Evolutionary conservation across 2,797 vertebrate species (phyloP), one percentile per base, ranked within the genome.

Genomic region (Pyrocephalus nanus): DNA sequence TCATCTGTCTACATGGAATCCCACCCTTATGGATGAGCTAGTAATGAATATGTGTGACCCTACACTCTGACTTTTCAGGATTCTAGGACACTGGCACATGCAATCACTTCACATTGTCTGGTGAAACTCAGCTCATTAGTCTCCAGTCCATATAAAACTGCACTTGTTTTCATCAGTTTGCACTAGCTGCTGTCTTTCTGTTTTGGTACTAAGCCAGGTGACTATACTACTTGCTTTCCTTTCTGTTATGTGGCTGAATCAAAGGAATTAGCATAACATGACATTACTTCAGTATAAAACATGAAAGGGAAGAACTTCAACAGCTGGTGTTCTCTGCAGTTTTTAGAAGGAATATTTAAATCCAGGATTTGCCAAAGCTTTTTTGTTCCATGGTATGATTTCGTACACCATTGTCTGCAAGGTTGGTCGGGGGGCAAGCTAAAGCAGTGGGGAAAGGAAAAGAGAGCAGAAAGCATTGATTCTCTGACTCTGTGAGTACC

Each of bases 31-130:
- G 3, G 54, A 42, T 51, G 47, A 89, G 47, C 17, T 51, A 18
- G 15, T n/a, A 73, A 10, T 11, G 42, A 54, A 21, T 61, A 32
- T 22, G 13, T 8, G 69, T 0, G 0, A 60, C 60, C 20, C 38
- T 25, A 9, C 1, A 0, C 58, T 69, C 55, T 43, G 36, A 51
- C 38, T 82, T 84, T 50, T 61, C 50, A 74, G n/a, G 57, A 51
- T 55, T 27, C 14, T 36, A 55, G 78, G 51, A 54, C 36, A 17
- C 17, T 34, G 23, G 25, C 17, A 16, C 11, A 34, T 11, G 22
- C 42, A 73, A 32, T 32, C n/a, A 55, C 47, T 90, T 88, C 72
- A 43, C 74, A 55, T 3, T n/a, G 25, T 36, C 61, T 55, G 21
- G 5, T 26, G 7, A 82, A 83, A 17, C 40, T 86, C 78, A 71